These are phyloP conservation scores for Cybosia mesomella DNA, from an alignment of 2,888 invertebrate genomes.

Conservation along the genomic window DNA sequence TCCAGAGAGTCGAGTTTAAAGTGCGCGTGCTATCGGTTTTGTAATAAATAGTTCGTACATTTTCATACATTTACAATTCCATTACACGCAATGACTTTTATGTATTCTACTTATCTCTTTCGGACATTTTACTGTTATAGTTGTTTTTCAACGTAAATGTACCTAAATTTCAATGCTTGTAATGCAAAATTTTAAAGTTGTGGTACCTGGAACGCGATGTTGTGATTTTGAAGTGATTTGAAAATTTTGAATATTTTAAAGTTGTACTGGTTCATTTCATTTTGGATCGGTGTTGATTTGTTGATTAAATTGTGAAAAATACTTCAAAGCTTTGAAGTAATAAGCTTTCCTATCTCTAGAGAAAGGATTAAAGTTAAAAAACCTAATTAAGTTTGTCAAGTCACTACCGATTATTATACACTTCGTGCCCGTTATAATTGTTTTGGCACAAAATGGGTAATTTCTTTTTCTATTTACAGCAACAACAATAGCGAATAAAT, in stretches of 20 bases:
- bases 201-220: constrained; percentile 16
- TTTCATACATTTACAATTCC: too few species aligned
- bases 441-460: constrained; percentile 11
- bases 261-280: neutral
- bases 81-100: too few species aligned
- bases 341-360: too few species aligned
- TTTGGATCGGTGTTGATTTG: neutral
- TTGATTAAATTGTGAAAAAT: neutral
- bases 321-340: too few species aligned
- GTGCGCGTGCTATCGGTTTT: too few species aligned
- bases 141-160: too few species aligned
- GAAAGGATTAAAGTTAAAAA: neutral
- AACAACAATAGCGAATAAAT: neutral
- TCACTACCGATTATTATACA: neutral
- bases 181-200: too few species aligned
- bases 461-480: neutral
- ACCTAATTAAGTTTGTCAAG: neutral
- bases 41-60: too few species aligned
- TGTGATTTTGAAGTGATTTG: constrained; percentile 9
- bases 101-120: too few species aligned
- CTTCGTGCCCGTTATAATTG: neutral
- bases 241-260: constrained; percentile 1
- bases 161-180: too few species aligned
- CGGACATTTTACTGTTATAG: too few species aligned
- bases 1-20: too few species aligned